phyloP scores from a whole-genome alignment of 2,797 vertebrate genomes.

The Characodon lateralis region DNA sequence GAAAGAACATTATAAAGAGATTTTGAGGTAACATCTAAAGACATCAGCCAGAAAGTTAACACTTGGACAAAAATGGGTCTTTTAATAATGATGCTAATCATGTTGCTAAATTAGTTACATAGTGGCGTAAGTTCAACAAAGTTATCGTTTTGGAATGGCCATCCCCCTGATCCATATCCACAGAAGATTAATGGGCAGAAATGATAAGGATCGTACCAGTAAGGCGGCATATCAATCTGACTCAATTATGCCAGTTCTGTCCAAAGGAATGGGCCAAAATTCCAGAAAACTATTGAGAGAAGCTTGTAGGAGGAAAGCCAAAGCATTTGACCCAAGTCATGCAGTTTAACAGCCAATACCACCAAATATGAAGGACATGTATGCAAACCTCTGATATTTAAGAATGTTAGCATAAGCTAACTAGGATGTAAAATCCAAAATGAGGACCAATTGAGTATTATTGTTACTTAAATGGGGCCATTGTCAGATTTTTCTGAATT shows the following conservation, averaged over 20 bases:
- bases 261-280: neutral
- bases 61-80: neutral
- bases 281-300: neutral
- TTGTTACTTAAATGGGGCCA: neutral
- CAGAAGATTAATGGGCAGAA: neutral
- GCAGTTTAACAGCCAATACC: neutral
- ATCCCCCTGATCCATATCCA: too few species aligned
- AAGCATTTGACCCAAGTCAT: neutral
- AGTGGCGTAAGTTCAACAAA: neutral
- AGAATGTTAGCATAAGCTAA: neutral
- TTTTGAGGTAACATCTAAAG: neutral
- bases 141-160: neutral
- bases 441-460: neutral
- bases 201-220: neutral
- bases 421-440: neutral
- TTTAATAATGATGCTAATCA: neutral
- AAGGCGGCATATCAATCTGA: neutral
- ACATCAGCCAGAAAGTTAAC: neutral
- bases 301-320: neutral
- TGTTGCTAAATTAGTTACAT: neutral
- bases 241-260: neutral
- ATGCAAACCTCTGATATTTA: neutral
- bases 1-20: neutral
- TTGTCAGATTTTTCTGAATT: neutral
- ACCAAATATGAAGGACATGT: neutral